Evolutionary conservation across 2,113 vertebrate species (phyloP), one percentile per base, ranked within the genome.

Genomic region (Bufo gargarizans): DNA sequence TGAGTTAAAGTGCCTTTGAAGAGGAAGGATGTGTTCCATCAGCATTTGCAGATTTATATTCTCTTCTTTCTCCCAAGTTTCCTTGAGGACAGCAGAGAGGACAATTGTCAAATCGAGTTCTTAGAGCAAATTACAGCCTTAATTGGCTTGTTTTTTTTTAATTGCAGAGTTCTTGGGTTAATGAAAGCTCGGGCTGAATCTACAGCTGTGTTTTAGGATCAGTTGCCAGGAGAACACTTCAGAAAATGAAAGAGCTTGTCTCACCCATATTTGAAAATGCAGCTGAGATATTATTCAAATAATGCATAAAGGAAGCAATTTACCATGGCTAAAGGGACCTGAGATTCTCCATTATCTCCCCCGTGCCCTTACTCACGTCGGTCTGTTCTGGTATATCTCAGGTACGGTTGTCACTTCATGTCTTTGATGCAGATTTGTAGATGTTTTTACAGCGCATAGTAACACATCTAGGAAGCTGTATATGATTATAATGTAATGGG

Each of bases 71-170:
- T 20, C 79, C 71, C 72, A 84, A 78, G 45, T 84, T 88, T 88
- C 72, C 87, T 77, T 77, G 74, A 84, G 87, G 81, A 88, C 87
- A 88, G 74, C 59, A n/a, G 81, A 56, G 81, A 69, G 87, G 59
- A 88, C 87, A 84, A 84, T 88, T 88, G 87, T 84, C 87, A 84
- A 84, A 88, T 88, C 59, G 61, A 77, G 81, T 88, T 88, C 82
- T 78, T 88, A 20, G 87, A 67, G 72, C 47, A 69, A 88, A 88
- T 83, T 88, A 84, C 80, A 55, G 59, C 71, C 59, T 77, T 88
- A 88, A 88, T 88, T 88, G 81, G 71, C 80, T 88, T 88, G 81
- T 88, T 88, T 84, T 88, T 69, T 69, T 78, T 84, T 88, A 88
- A 88, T 88, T 84, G 81, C 81, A 16, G 72, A 88, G 72, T 84